Evolutionary conservation across 2,113 vertebrate species (phyloP).

Genomic region (Todiramphus chloris): DNA sequence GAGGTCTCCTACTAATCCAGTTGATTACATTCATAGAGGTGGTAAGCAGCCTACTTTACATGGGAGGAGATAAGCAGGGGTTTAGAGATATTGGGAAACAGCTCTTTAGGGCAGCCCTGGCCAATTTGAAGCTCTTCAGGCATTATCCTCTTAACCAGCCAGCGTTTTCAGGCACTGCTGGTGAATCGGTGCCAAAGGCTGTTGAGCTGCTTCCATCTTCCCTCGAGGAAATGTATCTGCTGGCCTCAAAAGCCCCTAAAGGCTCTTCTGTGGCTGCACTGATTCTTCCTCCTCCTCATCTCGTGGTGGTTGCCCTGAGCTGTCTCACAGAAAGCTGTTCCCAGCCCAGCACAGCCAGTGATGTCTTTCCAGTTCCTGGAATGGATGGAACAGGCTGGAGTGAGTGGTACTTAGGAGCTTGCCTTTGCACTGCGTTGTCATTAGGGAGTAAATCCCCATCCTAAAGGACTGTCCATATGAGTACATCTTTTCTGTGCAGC

Average conservation of each 20-base stretch:
- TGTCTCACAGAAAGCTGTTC: rapidly evolving
- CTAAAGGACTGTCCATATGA: not conserved
- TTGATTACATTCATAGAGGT: rapidly evolving
- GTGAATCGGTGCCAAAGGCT: not conserved
- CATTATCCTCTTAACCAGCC: not conserved
- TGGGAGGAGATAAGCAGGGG: not conserved
- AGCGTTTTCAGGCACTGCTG: not conserved
- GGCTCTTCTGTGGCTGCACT: not conserved
- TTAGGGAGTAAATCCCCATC: not conserved
- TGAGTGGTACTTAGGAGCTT: not conserved
- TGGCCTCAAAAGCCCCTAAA: not conserved
- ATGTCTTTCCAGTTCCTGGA: not conserved
- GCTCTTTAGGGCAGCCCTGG: not conserved
- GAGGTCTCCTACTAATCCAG: not conserved
- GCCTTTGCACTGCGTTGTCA: not conserved
- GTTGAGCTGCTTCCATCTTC: not conserved
- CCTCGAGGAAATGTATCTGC: not conserved
- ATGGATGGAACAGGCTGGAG: not conserved
- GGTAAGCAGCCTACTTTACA: not conserved
- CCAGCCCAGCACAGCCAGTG: not conserved
- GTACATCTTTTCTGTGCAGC: not conserved
- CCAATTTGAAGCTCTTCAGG: not conserved
- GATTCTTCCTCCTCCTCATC: not conserved
- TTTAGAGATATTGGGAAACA: not conserved
- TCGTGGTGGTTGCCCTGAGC: not conserved